Evolutionary conservation across 2,888 invertebrate genomes (phyloP), one percentile per base, ranked within the genome.

Genomic region (Cerceris rybyensis): DNA sequence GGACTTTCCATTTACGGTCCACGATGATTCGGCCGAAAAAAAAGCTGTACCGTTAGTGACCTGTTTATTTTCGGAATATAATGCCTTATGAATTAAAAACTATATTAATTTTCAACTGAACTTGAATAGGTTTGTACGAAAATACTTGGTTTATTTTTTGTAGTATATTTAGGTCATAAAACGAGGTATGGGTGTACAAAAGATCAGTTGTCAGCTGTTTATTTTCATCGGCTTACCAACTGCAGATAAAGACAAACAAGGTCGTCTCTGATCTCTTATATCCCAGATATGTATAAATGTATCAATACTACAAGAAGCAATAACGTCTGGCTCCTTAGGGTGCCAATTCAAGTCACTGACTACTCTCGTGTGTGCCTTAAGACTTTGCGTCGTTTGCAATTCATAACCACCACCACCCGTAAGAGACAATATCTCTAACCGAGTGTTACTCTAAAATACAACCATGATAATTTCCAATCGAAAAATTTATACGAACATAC

Each of bases 261-360:
- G 98, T 91, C 96, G 96, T 78, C 97, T 94, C 8, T 96, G 94
- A 93, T 98, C 98, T 86, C 98, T 93, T 65, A 98, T 94, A 91
- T 99, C 98, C 98, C 98, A 98, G 71, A 98, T 94, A 91, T 98
- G 96, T 50, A 98, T 98, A 89, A 96, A 98, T 54, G 98, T 97
- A 91, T 98, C 98, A 68, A 98, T 97, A 6, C 98, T 98, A 90
- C 98, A 98, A 58, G 98, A 98, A 8, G 98, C 97, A 73, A 97
- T 91, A 60, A 96, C 92, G 91, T 96, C 95, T 1, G 96, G 95
- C 90, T 97, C 95, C 89, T 95, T 95, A 64, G 95, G 94, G 89
- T 98, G 98, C 96, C 98, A 99, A 93, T 98, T 98, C 69, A 99
- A 94, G 90, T 98, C 98, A 74, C 97, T 97, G 42, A 98, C 96